A percentile compares a stretch with the other conserved stretches of the same genome.
These are phyloP conservation scores for Apis dorsata DNA, from an alignment of 1,140 invertebrate genomes.

Conservation along the genomic window DNA sequence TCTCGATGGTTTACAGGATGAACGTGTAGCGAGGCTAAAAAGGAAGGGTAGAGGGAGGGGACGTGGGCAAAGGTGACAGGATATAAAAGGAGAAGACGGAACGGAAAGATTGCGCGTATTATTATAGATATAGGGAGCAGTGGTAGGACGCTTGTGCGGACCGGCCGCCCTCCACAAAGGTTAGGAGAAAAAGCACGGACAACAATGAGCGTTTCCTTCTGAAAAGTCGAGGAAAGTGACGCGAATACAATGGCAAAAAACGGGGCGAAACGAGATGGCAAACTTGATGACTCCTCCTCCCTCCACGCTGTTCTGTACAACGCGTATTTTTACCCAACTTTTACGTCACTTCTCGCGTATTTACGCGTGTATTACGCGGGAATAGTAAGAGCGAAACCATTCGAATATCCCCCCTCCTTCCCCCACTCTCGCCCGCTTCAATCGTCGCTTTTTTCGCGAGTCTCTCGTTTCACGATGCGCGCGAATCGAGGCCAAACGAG, in stretches of 20 bases:
- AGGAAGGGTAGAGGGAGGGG: conserved; percentile 26
- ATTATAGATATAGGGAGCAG: conserved; percentile 19
- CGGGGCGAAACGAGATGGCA: conserved; percentile 24
- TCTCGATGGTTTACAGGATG: conserved; percentile 60
- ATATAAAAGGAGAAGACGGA: conserved; percentile 28
- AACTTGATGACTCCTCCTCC: conserved; percentile 10
- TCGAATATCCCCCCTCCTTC: neutral
- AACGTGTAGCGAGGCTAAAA: conserved; percentile 42
- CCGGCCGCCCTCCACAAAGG: neutral
- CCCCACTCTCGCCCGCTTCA: too few species aligned
- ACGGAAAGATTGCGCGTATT: conserved; percentile 54
- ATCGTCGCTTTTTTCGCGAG: neutral
- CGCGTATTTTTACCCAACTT: neutral
- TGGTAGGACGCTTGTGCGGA: conserved; percentile 16
- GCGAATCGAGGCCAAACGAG: too few species aligned
- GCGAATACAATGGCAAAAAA: conserved; percentile 26
- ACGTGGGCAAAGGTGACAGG: conserved; percentile 17
- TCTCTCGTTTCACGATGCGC: too few species aligned
- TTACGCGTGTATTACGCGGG: too few species aligned
- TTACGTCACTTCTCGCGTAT: neutral
- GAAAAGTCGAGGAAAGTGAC: conserved; percentile 45
- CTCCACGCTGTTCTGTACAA: neutral
- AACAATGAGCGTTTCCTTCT: conserved; percentile 51
- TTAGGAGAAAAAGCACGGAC: conserved; percentile 27
- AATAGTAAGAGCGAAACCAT: neutral